Conservation (phyloP, 2,113 vertebrate genomes). For the Tetrax tetrax region DNA sequence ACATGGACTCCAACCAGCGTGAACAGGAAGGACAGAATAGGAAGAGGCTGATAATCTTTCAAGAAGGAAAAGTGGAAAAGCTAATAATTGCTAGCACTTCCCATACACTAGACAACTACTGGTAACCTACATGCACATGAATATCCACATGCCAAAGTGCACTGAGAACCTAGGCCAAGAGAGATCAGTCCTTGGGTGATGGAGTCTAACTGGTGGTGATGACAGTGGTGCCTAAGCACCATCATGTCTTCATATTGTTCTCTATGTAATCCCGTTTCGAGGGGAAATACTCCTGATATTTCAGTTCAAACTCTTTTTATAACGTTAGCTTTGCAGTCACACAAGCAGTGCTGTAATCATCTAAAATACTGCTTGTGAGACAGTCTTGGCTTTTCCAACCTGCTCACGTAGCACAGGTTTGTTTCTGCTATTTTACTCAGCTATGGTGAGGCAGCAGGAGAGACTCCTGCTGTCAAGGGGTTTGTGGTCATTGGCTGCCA, state of each 20-base stretch:
- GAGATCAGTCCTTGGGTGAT: neutral
- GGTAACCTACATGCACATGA: neutral
- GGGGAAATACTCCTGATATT: neutral
- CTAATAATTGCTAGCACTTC: neutral
- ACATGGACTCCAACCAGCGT: neutral
- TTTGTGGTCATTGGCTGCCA: neutral
- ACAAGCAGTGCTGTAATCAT: neutral
- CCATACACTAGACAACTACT: neutral
- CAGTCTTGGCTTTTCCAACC: neutral
- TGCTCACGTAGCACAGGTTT: neutral
- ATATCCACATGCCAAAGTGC: neutral
- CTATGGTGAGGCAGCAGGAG: neutral
- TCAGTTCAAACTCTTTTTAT: neutral
- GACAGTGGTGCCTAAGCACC: neutral
- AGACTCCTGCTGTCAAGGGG: neutral
- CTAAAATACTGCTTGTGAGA: neutral
- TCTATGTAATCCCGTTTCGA: neutral
- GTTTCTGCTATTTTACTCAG: neutral
- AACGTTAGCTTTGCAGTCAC: neutral
- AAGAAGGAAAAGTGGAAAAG: neutral
- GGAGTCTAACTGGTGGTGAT: neutral
- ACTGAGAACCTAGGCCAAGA: neutral
- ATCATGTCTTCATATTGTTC: neutral
- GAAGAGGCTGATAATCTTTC: neutral
- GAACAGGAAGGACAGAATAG: neutral